phyloP scores from a whole-genome alignment of 2,888 invertebrate genomes.

The Cristatella mucedo region DNA sequence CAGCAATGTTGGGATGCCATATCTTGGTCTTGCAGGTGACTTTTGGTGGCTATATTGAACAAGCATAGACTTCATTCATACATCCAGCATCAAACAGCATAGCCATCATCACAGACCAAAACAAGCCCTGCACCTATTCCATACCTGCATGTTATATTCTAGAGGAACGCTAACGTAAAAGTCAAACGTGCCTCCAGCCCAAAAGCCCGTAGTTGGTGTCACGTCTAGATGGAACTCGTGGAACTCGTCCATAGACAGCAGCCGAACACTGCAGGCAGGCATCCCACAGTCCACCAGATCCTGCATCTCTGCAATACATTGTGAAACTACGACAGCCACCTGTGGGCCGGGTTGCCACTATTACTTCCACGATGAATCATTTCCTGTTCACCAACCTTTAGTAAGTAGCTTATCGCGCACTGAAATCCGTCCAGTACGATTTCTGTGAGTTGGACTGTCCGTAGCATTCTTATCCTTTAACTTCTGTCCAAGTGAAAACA shows the following conservation, averaged over 20 bases:
- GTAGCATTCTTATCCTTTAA: no score
- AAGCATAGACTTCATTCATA: no score
- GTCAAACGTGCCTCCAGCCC: constrained; percentile 69
- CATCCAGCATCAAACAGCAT: no score
- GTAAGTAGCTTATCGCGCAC: constrained; percentile 3
- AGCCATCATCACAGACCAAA: no score
- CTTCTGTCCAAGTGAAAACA: no score
- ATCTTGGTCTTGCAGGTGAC: constrained; percentile 76
- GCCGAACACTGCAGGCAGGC: constrained; percentile 56
- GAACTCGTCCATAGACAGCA: constrained; percentile 65
- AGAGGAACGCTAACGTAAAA: constrained; percentile 74
- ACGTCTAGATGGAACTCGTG: constrained; percentile 64
- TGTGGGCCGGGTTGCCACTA: no score
- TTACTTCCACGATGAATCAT: no score
- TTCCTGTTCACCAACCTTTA: no score
- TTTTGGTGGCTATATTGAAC: constrained; percentile 57
- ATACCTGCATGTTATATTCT: constrained; percentile 88
- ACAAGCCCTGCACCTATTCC: constrained; percentile 28
- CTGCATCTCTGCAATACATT: constrained; percentile 45
- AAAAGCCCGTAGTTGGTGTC: constrained; percentile 67
- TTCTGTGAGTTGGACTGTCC: neutral
- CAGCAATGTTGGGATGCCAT: constrained; percentile 91
- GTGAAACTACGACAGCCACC: no score
- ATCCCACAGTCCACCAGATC: constrained; percentile 76
- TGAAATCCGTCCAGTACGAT: constrained; percentile 3